Percentiles rank a stretch among this genome's conserved stretches.
Conservation (phyloP, 2,113 vertebrate genomes). For the Mesitornis unicolor region DNA sequence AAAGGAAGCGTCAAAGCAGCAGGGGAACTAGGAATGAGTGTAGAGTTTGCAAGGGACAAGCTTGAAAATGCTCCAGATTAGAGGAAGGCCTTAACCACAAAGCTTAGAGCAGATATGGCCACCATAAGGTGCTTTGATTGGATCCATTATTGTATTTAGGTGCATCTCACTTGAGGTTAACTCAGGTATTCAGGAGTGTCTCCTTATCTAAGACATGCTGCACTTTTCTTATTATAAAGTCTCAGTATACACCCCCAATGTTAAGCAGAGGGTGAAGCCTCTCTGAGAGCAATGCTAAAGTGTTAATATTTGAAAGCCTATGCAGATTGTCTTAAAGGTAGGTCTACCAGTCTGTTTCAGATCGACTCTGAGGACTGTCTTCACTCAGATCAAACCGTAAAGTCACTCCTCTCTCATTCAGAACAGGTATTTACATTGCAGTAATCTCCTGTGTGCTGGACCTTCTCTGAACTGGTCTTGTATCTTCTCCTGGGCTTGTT, state of each 20-base stretch:
- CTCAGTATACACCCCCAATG: neutral
- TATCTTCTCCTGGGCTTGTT: neutral
- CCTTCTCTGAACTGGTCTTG: neutral
- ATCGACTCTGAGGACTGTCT: neutral
- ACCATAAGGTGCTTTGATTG: neutral
- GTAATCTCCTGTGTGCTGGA: accelerated
- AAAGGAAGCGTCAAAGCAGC: neutral
- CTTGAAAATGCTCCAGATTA: neutral
- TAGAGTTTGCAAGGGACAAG: neutral
- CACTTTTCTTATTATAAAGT: neutral
- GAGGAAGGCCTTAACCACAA: neutral
- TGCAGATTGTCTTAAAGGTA: neutral
- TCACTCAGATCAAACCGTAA: neutral
- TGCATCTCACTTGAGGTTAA: neutral
- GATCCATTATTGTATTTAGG: neutral
- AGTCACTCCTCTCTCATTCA: neutral
- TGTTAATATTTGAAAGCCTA: neutral
- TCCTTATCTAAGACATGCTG: neutral
- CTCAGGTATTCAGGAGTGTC: neutral
- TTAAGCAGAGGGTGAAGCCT: neutral
- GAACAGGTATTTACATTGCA: neutral
- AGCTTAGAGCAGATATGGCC: neutral
- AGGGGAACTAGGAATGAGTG: neutral
- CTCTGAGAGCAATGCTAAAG: neutral
- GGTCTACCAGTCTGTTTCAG: neutral